phyloP scores from a whole-genome alignment of 1,140 invertebrate genomes.

The Condylostylus longicornis region DNA sequence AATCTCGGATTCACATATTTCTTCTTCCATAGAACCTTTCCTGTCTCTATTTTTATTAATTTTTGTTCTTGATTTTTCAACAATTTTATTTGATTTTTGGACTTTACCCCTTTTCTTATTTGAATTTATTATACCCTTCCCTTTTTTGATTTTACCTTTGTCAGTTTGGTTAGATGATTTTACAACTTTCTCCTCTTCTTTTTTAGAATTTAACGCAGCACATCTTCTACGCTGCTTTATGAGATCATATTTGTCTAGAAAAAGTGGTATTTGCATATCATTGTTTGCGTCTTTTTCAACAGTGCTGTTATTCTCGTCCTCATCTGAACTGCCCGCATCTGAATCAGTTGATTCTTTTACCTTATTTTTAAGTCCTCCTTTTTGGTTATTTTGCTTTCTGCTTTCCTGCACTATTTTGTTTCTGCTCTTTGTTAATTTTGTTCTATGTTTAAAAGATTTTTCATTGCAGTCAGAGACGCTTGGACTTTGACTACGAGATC shows the following conservation, averaged over 20 bases:
- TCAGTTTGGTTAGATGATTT: no score
- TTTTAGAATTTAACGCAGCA: slow-evolving; percentile 9
- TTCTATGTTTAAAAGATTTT: no score
- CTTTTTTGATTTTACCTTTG: slow-evolving; percentile 13
- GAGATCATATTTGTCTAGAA: slow-evolving; percentile 42
- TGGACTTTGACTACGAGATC: no score
- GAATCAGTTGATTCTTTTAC: slow-evolving; percentile 18
- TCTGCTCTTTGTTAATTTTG: background rate
- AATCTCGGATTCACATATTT: no score
- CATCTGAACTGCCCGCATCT: slow-evolving; percentile 17
- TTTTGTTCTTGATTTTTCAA: slow-evolving; percentile 48
- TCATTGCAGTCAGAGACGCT: no score
- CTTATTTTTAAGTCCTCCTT: slow-evolving; percentile 12
- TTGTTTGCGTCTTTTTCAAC: slow-evolving; percentile 8
- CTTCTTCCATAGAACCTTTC: no score
- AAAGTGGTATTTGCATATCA: slow-evolving; percentile 26
- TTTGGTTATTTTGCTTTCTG: slow-evolving; percentile 1
- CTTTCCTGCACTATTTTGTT: background rate
- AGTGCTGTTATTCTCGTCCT: slow-evolving; percentile 22
- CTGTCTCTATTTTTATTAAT: slow-evolving; percentile 39
- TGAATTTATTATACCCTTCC: slow-evolving; percentile 7
- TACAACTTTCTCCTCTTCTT: slow-evolving; percentile 16
- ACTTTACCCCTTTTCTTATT: slow-evolving; percentile 30
- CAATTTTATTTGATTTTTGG: slow-evolving; percentile 40
- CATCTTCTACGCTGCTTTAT: slow-evolving; percentile 48